Percentiles rank a stretch among this genome's conserved stretches.
Evolutionary conservation across 2,797 vertebrate species (phyloP).

Genomic region (Euthynnus affinis): DNA sequence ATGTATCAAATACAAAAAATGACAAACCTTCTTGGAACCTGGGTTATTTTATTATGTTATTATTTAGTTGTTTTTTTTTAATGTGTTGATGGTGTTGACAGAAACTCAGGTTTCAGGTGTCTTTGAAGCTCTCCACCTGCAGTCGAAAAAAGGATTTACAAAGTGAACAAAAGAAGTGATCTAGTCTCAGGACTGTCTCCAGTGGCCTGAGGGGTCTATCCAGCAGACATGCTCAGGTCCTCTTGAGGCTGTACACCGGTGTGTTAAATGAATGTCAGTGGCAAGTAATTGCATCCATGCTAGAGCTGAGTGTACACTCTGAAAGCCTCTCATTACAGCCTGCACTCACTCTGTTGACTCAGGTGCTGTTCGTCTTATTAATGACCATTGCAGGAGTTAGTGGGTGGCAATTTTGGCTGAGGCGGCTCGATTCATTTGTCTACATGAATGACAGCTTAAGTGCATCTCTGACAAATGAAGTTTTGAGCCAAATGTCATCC

Average conservation of each 20-base stretch:
- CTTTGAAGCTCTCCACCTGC: no score
- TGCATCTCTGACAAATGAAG: constrained; percentile 46
- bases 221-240: not conserved
- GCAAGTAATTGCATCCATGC: constrained; percentile 70
- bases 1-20: no score
- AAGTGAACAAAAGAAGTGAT: no score
- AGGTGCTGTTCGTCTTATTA: constrained; percentile 77
- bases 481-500: constrained; percentile 25
- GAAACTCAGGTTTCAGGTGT: no score
- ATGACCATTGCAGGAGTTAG: constrained; percentile 66
- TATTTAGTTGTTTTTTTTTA: no score
- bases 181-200: no score
- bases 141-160: no score
- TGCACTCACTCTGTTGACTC: constrained; percentile 77
- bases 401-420: constrained; percentile 71
- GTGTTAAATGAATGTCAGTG: constrained; percentile 63
- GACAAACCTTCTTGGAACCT: no score
- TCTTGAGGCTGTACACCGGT: constrained; percentile 42
- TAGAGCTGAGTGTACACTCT: constrained; percentile 55
- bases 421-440: constrained; percentile 60
- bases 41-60: no score
- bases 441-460: constrained; percentile 59
- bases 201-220: not conserved
- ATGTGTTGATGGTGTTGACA: no score
- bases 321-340: constrained; percentile 67